Conservation (phyloP, 1,140 invertebrate species). For the Euwallacea similis region DNA sequence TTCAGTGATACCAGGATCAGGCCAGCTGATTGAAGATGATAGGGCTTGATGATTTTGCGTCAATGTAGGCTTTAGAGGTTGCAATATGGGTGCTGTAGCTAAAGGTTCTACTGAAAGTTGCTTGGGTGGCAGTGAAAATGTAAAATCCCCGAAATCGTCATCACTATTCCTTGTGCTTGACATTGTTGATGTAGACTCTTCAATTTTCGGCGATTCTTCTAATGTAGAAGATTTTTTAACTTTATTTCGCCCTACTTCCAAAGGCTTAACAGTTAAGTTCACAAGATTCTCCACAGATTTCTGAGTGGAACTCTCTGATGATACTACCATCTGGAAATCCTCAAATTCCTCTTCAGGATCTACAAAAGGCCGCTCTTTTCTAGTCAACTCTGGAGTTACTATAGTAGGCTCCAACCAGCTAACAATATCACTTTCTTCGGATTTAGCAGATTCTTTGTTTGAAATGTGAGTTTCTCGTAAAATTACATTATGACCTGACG, state of each 20-base stretch:
- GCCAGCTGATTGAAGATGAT: constrained; percentile 61
- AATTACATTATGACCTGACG: constrained; percentile 38
- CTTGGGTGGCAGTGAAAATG: constrained; percentile 38
- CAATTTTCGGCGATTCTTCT: neutral
- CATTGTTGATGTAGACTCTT: neutral
- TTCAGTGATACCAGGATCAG: constrained; percentile 65
- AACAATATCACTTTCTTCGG: constrained; percentile 25
- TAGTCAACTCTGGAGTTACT: constrained; percentile 45
- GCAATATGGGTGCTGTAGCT: constrained; percentile 21
- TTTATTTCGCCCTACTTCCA: constrained; percentile 9
- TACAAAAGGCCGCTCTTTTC: constrained; percentile 34
- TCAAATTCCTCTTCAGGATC: constrained; percentile 45
- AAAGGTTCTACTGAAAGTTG: neutral
- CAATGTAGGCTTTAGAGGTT: constrained; percentile 42
- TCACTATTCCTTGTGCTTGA: constrained; percentile 11
- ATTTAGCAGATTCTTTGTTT: constrained; percentile 25
- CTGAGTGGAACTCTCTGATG: constrained; percentile 16
- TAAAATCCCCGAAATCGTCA: constrained; percentile 49
- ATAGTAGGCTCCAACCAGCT: constrained; percentile 47
- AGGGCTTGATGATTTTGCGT: constrained; percentile 18
- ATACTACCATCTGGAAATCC: constrained; percentile 47
- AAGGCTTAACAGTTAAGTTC: constrained; percentile 20
- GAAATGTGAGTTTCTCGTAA: constrained; percentile 52
- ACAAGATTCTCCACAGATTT: constrained; percentile 9
- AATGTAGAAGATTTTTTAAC: neutral